Conservation (phyloP, 2,888 invertebrate genomes). For the Mythimna loreyi region DNA sequence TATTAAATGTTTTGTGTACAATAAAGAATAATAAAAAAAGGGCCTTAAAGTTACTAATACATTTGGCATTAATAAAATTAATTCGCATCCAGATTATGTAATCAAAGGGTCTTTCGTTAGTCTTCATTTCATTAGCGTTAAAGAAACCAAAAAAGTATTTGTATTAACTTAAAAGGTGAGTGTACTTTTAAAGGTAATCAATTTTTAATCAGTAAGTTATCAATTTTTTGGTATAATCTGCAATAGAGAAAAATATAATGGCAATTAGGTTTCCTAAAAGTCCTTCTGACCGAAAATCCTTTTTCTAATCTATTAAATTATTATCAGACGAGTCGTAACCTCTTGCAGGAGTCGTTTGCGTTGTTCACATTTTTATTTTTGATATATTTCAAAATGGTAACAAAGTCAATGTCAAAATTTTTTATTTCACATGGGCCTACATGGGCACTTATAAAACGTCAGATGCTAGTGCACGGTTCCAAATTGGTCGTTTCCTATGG, state of each 20-base stretch:
- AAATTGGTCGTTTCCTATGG: no score
- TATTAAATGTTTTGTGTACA: no score
- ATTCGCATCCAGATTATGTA: neutral
- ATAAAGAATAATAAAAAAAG: no score
- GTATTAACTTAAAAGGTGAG: no score
- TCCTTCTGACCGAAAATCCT: neutral
- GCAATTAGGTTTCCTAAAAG: neutral
- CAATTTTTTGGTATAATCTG: neutral
- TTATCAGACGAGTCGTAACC: conserved; percentile 34
- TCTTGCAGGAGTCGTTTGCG: conserved; percentile 16
- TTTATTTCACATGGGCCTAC: no score
- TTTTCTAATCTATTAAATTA: neutral
- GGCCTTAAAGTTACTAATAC: neutral
- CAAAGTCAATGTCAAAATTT: no score
- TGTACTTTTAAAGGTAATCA: conserved; percentile 1
- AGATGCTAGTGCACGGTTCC: no score
- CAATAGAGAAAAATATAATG: neutral
- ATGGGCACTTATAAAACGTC: no score
- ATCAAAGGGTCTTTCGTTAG: neutral
- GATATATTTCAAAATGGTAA: no score
- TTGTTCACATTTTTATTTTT: conserved; percentile 1
- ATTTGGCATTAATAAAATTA: neutral
- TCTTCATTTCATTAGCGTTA: conserved; percentile 15
- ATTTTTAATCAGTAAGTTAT: conserved; percentile 6
- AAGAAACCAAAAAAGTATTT: conserved; percentile 7